Percentiles rank a stretch among this genome's conserved stretches.
Conservation (phyloP, 2,888 invertebrate genomes). For the Eupithecia tripunctaria region DNA sequence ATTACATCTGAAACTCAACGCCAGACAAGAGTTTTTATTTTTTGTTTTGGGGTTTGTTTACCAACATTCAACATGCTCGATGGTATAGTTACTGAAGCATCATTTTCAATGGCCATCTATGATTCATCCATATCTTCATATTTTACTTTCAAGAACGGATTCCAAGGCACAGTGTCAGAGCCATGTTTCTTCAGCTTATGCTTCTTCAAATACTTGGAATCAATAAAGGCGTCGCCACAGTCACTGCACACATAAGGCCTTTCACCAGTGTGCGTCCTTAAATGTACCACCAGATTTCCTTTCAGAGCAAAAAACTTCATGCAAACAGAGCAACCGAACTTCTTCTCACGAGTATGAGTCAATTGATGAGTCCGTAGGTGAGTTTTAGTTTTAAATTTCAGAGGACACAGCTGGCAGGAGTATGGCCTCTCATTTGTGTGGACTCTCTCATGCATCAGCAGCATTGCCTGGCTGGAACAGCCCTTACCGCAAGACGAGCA, state of each 20-base stretch:
- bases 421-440: slow-evolving; percentile 81
- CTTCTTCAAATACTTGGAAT: slow-evolving; percentile 82
- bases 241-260: slow-evolving; percentile 76
- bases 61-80: too few species aligned
- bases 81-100: not conserved
- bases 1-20: too few species aligned
- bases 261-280: slow-evolving; percentile 81
- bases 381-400: slow-evolving; percentile 80
- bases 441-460: slow-evolving; percentile 80
- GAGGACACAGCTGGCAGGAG: slow-evolving; percentile 74
- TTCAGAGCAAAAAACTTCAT: slow-evolving; percentile 82
- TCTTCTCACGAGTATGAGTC: slow-evolving; percentile 80
- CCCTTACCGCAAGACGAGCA: slow-evolving; percentile 75
- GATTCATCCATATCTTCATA: slow-evolving; percentile 25
- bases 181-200: slow-evolving; percentile 79
- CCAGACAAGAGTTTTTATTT: too few species aligned
- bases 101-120: not conserved
- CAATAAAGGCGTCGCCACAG: slow-evolving; percentile 80
- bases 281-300: slow-evolving; percentile 80
- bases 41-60: too few species aligned
- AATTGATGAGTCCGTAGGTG: slow-evolving; percentile 80
- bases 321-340: slow-evolving; percentile 81
- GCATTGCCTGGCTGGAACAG: slow-evolving; percentile 79
- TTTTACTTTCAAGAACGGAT: slow-evolving; percentile 60
- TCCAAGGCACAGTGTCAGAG: slow-evolving; percentile 75